Base-by-base conservation (phyloP, 2,797 vertebrate genomes). In the Buceros bicornis region DNA sequence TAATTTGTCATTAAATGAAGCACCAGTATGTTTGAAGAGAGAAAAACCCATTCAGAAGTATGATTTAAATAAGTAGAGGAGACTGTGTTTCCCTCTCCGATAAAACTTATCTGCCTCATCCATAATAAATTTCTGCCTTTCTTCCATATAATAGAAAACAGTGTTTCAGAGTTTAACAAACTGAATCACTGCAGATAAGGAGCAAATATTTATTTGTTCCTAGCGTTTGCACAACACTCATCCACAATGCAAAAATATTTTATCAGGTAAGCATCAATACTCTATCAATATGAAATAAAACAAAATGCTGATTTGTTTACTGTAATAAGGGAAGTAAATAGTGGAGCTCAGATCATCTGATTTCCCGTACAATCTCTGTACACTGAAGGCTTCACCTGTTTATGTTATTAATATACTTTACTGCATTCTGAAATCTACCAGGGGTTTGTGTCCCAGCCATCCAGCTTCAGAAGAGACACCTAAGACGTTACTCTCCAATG, bases 151-250 rank as follows among this genome's bases (percentile, higher is more conserved):
- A 87, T 35, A 64, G 20, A 29, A 87, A 60, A 53, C 21, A 42
- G 14, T 65, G 66, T 82, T 92, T 84, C 80, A 82, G 76, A 81
- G 58, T 86, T 84, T 95, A 89, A 71, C 40, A 82, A 87, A 57
- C 42, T 67, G 53, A 85, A 90, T 81, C 54, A 65, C 20, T 45
- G 16, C 33, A 71, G 82, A 67, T 25, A 64, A 62, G 31, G 29
- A 69, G 24, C 29, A 90, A 93, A 83, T 71, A 86, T 81, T 81
- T 89, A 77, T 80, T 86, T 88, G 35, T 64, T 42, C 7, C 20
- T 57, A 74, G 13, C 28, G 57, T 56, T 92, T 91, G 61, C 22
- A 88, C 8, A 43, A 66, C 45, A 25, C 8, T 86, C 71, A 89
- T 48, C n/a, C 65, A 78, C 71, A 54, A 43, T 10, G 24, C 22